Percentiles rank a stretch among this genome's conserved stretches.
phyloP scores from a whole-genome alignment of 2,797 vertebrate species.

The Xenops minutus region DNA sequence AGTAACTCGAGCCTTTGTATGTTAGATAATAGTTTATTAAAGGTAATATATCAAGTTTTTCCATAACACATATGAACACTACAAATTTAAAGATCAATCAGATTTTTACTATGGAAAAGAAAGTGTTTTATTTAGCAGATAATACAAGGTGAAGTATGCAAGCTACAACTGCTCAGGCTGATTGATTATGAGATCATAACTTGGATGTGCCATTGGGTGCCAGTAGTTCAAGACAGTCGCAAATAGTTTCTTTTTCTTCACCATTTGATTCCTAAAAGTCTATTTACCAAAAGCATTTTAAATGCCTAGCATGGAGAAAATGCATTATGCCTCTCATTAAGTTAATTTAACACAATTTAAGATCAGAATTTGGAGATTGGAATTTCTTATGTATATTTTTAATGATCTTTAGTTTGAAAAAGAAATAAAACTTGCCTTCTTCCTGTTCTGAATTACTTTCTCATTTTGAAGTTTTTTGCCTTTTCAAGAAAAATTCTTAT shows the following conservation, averaged over 20 bases:
- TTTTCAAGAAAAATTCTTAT: background rate
- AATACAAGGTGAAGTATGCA: background rate
- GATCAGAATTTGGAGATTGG: background rate
- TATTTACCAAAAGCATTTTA: background rate
- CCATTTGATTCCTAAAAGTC: background rate
- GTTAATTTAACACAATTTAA: background rate
- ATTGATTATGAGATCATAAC: background rate
- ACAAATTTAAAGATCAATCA: background rate
- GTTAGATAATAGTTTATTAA: background rate
- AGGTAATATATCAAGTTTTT: background rate
- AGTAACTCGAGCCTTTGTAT: background rate
- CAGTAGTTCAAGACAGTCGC: background rate
- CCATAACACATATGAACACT: background rate
- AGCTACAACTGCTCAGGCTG: background rate
- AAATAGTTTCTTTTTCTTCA: background rate
- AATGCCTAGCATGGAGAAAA: background rate
- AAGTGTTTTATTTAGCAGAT: background rate
- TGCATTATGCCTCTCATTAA: background rate
- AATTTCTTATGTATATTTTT: background rate
- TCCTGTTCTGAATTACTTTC: background rate
- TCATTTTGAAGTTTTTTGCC: background rate
- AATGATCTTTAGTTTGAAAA: background rate
- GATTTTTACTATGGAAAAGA: background rate
- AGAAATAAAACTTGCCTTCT: background rate
- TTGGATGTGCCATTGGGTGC: fast-evolving